Evolutionary conservation across 2,113 vertebrate species (phyloP), one percentile per base, ranked within the genome.

Genomic region (Scomber colias): DNA sequence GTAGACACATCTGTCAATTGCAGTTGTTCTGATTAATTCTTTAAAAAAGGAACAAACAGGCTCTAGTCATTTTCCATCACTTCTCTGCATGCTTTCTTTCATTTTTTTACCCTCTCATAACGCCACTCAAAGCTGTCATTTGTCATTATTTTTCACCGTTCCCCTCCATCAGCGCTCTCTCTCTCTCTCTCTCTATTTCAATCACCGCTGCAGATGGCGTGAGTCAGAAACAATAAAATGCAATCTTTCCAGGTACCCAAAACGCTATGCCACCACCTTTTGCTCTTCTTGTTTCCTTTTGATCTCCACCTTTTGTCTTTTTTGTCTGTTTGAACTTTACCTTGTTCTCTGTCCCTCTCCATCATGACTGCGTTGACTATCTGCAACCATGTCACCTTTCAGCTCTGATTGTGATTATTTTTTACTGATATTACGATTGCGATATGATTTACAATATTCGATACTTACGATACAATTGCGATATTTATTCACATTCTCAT

Each of bases 81-180:
- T 56, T 46, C 17, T 21, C n/a, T 44, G 30, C 7, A 44, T 51
- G 31, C 49, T 44, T 68, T 49, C 50, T 44, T 44, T 5, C 11
- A 12, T 3, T 24, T 24, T 17, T 56, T 56, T 11, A 13, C 57
- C 7, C 44, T 63, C 49, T 45, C 60, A 53, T 17, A 62, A 50
- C 56, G 21, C 75, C 9, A 2, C 51, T 57, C 5, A 27, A 27
- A 27, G 5, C 14, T 10, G 40, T 71, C 19, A 57, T 77, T 76
- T 72, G 66, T 83, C 69, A 59, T 56, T 79, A 56, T 82, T 72
- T 83, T 71, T 49, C 64, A 55, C 15, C 0, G 24, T 62, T 78
- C 21, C 44, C 57, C 65, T 75, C 48, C 49, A 62, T 62, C 64
- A 61, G 11, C 19, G 27, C 71, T 62, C 35, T 48, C 50, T 46